A percentile compares a stretch with the other conserved stretches of the same genome.
These are phyloP conservation scores for Onthophagus taurus DNA, from an alignment of 1,140 invertebrate species.

Conservation along the genomic window DNA sequence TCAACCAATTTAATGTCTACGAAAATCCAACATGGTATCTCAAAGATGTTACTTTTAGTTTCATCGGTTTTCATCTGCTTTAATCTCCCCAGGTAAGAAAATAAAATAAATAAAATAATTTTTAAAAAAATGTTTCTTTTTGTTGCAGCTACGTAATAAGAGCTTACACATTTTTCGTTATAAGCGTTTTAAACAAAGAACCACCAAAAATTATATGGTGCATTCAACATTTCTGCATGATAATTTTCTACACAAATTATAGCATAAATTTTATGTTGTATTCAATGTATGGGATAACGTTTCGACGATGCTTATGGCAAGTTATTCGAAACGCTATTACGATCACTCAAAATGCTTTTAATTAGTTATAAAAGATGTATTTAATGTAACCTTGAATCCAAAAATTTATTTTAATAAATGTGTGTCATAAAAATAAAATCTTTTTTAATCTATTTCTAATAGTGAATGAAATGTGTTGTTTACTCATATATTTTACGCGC, in stretches of 20 bases:
- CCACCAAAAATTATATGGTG: conserved; percentile 32
- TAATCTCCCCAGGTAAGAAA: conserved; percentile 56
- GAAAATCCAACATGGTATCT: conserved; percentile 49
- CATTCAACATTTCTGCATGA: conserved; percentile 44
- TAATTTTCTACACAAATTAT: conserved; percentile 72
- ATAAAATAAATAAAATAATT: background rate
- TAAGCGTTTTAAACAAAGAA: conserved; percentile 13
- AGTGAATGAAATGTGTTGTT: too few species aligned
- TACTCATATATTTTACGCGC: too few species aligned
- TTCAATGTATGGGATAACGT: conserved; percentile 72
- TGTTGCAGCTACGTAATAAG: conserved; percentile 17
- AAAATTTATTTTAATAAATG: too few species aligned
- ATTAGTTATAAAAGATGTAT: too few species aligned
- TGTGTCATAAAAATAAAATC: too few species aligned
- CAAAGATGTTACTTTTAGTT: conserved; percentile 71
- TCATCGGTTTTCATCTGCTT: conserved; percentile 69
- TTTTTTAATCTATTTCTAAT: too few species aligned
- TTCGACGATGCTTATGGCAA: conserved; percentile 41
- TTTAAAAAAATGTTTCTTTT: background rate
- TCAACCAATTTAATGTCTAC: conserved; percentile 16
- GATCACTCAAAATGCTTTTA: too few species aligned
- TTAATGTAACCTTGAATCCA: too few species aligned
- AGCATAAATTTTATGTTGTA: conserved; percentile 81
- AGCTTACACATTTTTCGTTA: conserved; percentile 24
- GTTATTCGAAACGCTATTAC: conserved; percentile 16